Evolutionary conservation across 2,113 vertebrate species (phyloP), one percentile per base, ranked within the genome.

Genomic region (Etia nguti): DNA sequence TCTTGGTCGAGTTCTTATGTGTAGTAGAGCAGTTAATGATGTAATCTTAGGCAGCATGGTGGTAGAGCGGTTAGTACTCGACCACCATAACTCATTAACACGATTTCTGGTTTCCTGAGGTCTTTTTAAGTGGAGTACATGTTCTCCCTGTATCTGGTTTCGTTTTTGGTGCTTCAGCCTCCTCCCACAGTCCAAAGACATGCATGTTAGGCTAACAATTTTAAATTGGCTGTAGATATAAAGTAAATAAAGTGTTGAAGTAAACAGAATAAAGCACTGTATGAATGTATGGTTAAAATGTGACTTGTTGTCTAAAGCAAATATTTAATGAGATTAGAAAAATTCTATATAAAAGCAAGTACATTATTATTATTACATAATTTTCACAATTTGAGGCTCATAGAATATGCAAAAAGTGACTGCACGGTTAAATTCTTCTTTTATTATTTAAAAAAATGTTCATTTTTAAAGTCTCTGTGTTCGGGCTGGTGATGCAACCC

Each of bases 41-140:
- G 59, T 60, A 20, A 60, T 62, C 0, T 7, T 0, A 62, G 31
- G 31, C 59, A 62, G 31, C 31, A 18, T 18, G 0, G 68, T 1
- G 13, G 3, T 46, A 15, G 38, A 73, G 68, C 10, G 38, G 38
- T 46, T 46, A 73, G 41, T 16, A 46, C 8, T 10, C 2, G 3
- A 38, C 18, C 1, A n/a, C 36, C 60, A 38, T 6, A 46, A 5
- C 22, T 73, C 8, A 46, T 24, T 26, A 46, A 73, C 2, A 73
- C 26, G 68, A 43, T 73, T 73, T 26, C 22, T 3, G 2, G 60
- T 65, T 2, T 12, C 31, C 36, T 43, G 65, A 41, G 12, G 36
- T n/a, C 36, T 43, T 43, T 70, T 41, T 70, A 24, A 24, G 65
- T 6, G 5, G n/a, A 43, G n/a, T 24, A 4, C 3, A 46, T 46